Evolutionary conservation across 2,113 vertebrate species (phyloP).

Genomic region (Lepus timidus): DNA sequence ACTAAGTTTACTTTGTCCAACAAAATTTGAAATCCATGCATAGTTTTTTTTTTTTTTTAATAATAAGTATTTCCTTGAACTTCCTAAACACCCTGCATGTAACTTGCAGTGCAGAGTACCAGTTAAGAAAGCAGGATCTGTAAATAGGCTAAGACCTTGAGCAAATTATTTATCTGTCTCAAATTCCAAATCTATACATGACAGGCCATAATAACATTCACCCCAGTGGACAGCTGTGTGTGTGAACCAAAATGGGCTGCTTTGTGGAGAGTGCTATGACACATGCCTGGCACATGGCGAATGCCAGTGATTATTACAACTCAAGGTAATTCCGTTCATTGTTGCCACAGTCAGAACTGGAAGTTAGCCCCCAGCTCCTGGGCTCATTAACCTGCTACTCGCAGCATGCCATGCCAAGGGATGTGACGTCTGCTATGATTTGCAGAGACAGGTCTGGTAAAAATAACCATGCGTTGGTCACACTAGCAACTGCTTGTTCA

Average conservation of each 20-base stretch:
- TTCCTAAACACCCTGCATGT: too few species aligned
- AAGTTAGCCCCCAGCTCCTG: not conserved
- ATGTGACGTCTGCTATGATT: not conserved
- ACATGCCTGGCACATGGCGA: not conserved
- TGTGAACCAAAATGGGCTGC: not conserved
- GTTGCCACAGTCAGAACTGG: not conserved
- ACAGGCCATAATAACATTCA: not conserved
- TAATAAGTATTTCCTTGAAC: too few species aligned
- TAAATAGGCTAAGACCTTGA: not conserved
- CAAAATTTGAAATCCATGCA: too few species aligned
- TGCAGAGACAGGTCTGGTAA: not conserved
- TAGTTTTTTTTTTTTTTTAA: too few species aligned
- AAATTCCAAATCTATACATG: not conserved
- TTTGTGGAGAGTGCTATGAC: not conserved
- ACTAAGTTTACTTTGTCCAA: too few species aligned
- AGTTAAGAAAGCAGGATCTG: not conserved
- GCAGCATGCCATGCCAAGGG: not conserved
- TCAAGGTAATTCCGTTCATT: not conserved
- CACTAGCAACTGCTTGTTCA: not conserved
- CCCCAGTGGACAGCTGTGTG: not conserved
- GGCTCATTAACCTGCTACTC: not conserved
- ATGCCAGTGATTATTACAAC: not conserved
- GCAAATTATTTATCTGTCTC: slow-evolving; percentile 7
- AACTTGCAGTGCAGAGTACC: not conserved
- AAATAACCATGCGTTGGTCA: not conserved